These are phyloP conservation scores for Parascotia fuliginaria DNA, from an alignment of 2,888 invertebrate genomes.

Conservation along the genomic window DNA sequence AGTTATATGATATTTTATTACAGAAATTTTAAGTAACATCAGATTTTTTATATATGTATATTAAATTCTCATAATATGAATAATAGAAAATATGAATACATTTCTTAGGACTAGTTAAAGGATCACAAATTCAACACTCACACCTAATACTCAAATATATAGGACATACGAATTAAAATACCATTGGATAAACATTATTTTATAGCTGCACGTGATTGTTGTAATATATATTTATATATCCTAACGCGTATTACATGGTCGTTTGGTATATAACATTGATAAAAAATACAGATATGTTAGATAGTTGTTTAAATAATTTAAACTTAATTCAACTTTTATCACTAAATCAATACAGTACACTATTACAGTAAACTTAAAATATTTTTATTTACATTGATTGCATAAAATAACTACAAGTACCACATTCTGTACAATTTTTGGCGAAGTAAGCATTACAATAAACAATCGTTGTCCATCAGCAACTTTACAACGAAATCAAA, in stretches of 20 bases:
- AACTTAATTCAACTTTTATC: constrained; percentile 21
- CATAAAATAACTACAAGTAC: constrained; percentile 48
- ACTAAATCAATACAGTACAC: constrained; percentile 25
- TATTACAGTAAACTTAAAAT: constrained; percentile 37
- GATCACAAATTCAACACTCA: constrained; percentile 80
- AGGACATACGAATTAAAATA: constrained; percentile 41
- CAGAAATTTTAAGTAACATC: constrained; percentile 69
- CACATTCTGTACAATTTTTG: constrained; percentile 61
- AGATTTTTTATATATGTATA: constrained; percentile 65
- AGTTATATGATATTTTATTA: constrained; percentile 55
- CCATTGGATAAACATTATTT: constrained; percentile 36
- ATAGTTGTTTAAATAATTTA: constrained; percentile 20
- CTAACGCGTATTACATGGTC: constrained; percentile 38
- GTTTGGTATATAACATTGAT: constrained; percentile 33
- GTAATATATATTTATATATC: constrained; percentile 23
- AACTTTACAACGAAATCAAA: constrained; percentile 37
- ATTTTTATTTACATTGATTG: constrained; percentile 59
- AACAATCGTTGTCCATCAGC: constrained; percentile 42
- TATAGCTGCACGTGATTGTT: constrained; percentile 36
- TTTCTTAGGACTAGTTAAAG: constrained; percentile 76
- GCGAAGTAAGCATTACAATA: constrained; percentile 48
- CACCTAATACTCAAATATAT: constrained; percentile 45
- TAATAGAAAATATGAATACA: constrained; percentile 83
- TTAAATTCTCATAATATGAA: constrained; percentile 71
- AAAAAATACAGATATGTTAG: constrained; percentile 13